A percentile compares a stretch with the other conserved stretches of the same genome.
Conservation (phyloP, 2,888 invertebrate species). For the Helicoverpa assulta region DNA sequence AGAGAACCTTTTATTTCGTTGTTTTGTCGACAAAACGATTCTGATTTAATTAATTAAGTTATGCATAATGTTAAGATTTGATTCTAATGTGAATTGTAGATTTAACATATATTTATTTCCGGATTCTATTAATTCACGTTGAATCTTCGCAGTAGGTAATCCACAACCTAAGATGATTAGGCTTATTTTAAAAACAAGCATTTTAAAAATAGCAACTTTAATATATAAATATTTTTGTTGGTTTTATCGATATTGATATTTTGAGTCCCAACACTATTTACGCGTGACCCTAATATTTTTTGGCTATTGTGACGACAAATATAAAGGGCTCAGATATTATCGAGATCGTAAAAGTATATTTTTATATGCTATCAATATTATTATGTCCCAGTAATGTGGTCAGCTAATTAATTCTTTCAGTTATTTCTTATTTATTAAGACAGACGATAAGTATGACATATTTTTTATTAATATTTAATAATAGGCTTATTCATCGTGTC, state of each 20-base stretch:
- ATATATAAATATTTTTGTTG: background rate
- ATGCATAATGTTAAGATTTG: no score
- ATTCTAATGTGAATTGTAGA: no score
- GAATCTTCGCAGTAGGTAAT: no score
- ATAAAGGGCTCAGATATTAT: slow-evolving; percentile 61
- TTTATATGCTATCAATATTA: slow-evolving; percentile 66
- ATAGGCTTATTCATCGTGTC: no score
- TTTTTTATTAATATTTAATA: no score
- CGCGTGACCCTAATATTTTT: slow-evolving; percentile 65
- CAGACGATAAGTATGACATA: no score
- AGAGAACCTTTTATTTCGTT: background rate
- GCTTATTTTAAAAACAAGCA: no score
- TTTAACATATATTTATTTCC: no score
- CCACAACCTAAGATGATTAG: no score
- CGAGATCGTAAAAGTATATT: slow-evolving; percentile 62
- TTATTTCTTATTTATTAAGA: background rate
- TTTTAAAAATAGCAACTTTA: background rate
- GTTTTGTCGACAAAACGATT: background rate
- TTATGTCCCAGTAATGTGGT: slow-evolving; percentile 35
- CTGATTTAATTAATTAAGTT: background rate
- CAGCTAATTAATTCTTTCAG: slow-evolving; percentile 38
- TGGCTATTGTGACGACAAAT: slow-evolving; percentile 64
- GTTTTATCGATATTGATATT: background rate
- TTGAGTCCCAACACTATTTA: slow-evolving; percentile 38
- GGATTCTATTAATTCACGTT: no score